Conservation (phyloP, 1,140 invertebrate genomes). For the Melipona quadrifasciata region DNA sequence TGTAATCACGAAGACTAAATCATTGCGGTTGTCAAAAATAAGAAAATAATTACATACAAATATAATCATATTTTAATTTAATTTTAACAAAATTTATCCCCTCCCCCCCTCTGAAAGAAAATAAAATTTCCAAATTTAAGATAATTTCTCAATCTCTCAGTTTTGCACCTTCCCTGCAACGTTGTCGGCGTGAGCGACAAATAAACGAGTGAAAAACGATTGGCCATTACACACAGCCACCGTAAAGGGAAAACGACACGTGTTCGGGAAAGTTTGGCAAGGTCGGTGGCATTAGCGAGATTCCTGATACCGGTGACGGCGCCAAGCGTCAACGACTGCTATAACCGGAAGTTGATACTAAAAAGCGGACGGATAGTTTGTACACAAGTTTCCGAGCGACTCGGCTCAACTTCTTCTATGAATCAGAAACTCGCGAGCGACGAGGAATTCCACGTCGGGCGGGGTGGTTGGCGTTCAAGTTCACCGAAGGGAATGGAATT, state of each 20-base stretch:
- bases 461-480: constrained; percentile 10
- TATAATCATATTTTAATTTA: too few relatives aligned
- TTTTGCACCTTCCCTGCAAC: too few relatives aligned
- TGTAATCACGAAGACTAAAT: too few relatives aligned
- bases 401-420: constrained; percentile 38
- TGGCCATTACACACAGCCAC: neutral
- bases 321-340: neutral
- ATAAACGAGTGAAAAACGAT: neutral
- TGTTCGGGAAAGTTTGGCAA: constrained; percentile 9
- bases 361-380: constrained; percentile 24
- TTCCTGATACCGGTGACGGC: constrained; percentile 9
- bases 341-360: constrained; percentile 13
- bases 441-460: neutral
- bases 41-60: too few relatives aligned
- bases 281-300: constrained; percentile 26
- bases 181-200: neutral
- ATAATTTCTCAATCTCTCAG: neutral
- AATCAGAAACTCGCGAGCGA: constrained; percentile 4
- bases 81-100: too few relatives aligned
- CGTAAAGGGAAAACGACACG: neutral
- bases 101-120: too few relatives aligned
- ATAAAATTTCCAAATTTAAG: neutral
- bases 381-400: constrained; percentile 21
- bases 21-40: too few relatives aligned
- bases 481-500: constrained; percentile 21